Evolutionary conservation across 2,113 vertebrate genomes (phyloP).

Genomic region (Hipposideros armiger): DNA sequence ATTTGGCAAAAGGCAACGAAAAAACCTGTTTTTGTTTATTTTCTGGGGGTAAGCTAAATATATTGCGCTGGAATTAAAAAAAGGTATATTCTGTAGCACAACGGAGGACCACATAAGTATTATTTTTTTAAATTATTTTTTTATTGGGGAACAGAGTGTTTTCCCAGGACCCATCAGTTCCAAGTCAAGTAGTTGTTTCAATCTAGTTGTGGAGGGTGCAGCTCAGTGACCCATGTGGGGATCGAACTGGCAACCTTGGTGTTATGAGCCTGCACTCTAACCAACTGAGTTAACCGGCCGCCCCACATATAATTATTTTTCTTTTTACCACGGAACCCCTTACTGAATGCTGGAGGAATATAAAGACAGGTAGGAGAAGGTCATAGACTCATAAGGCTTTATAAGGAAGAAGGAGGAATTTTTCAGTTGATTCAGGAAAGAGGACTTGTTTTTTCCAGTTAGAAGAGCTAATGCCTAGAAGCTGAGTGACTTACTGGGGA

Average conservation of each 20-base stretch:
- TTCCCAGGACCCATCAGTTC: too few relatives aligned
- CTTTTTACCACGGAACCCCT: accelerated
- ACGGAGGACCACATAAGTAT: accelerated
- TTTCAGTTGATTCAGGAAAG: background rate
- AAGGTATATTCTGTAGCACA: accelerated
- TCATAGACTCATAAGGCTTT: accelerated
- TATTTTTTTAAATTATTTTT: too few relatives aligned
- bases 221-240: too few relatives aligned
- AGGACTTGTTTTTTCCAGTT: background rate
- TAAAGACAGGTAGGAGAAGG: accelerated
- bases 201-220: too few relatives aligned
- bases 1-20: background rate
- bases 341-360: accelerated
- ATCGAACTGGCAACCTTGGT: too few relatives aligned
- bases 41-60: accelerated
- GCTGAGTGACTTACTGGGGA: background rate
- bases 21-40: background rate
- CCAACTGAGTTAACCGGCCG: too few relatives aligned
- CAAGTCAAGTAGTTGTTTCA: too few relatives aligned
- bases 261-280: too few relatives aligned
- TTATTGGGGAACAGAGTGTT: too few relatives aligned
- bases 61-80: accelerated
- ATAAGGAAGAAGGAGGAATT: accelerated
- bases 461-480: accelerated
- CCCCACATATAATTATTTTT: too few relatives aligned